Conservation (phyloP, 2,888 invertebrate genomes). For the Sinohyriopsis cumingii region DNA sequence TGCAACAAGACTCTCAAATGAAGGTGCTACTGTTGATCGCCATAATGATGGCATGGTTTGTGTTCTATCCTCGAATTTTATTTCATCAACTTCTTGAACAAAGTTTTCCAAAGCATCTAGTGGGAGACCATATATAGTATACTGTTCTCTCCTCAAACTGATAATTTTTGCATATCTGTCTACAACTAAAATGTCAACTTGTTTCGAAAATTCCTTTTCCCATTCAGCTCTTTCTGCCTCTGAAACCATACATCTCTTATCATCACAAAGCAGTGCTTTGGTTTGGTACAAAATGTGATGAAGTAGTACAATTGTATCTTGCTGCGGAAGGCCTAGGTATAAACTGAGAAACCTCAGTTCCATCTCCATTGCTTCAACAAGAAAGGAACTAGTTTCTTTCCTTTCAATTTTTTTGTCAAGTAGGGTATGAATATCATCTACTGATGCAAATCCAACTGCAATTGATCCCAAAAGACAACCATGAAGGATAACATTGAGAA, state of each 20-base stretch:
- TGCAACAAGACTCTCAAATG: not conserved
- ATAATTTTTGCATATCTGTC: not conserved
- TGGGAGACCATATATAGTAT: conserved; percentile 4
- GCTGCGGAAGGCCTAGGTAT: conserved; percentile 5
- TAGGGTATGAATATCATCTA: not conserved
- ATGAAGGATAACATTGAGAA: conserved; percentile 13
- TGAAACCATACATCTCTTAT: not conserved
- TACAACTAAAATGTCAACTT: not conserved
- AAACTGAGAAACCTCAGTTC: conserved; percentile 2
- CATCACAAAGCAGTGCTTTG: conserved; percentile 2
- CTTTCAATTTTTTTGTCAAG: too few relatives aligned
- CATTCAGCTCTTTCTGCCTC: not conserved
- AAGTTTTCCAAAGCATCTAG: conserved; percentile 2
- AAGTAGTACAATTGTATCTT: conserved; percentile 5
- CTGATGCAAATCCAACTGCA: conserved; percentile 5
- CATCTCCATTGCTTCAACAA: not conserved
- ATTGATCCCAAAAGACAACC: conserved; percentile 21
- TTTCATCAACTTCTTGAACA: conserved; percentile 5
- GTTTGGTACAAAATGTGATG: not conserved
- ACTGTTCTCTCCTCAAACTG: not conserved
- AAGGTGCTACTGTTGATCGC: too few relatives aligned
- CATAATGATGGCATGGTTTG: too few relatives aligned
- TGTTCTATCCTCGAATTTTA: not conserved
- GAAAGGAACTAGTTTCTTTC: too few relatives aligned
- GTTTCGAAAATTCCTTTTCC: conserved; percentile 9